Evolutionary conservation across 2,888 invertebrate genomes (phyloP), one percentile per base, ranked within the genome.

Genomic region (Formica aserva): DNA sequence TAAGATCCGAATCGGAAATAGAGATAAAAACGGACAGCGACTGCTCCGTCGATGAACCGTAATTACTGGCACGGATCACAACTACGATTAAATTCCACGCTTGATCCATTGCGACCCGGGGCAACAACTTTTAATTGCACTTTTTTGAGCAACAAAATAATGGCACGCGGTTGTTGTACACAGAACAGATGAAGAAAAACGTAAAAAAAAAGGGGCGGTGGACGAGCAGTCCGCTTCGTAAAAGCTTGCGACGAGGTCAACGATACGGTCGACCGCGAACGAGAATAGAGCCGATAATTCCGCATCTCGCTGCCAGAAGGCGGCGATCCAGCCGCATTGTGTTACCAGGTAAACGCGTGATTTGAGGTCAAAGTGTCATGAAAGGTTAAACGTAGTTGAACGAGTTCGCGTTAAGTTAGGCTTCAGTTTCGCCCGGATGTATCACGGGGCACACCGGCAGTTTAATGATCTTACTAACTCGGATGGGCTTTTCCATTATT

Each of bases 401-500:
- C 91, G 90, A 93, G 91, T 93, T 92, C 90, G 86, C 87, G 88
- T 90, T 92, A 90, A 92, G 91, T 92, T 92, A 88, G 88, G 92
- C 91, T 91, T 92, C 87, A 92, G 92, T 93, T 92, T 91, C 89
- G 89, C 84, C 86, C 85, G 85, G 52, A 72, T 89, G 52, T 63
- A 87, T 87, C 88, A 87, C 87, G 88, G 75, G 82, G 86, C 86
- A 86, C 86, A 85, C 84, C 80, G 86, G 85, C 88, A 92, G 91
- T 92, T 94, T 93, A 93, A 93, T 93, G 92, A 93, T 94, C 92
- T 93, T 91, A 90, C 92, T 92, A 93, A 93, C 92, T 93, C 92
- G 89, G 86, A 87, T 89, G 87, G 90, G 92, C 92, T 93, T 92
- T 93, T 93, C 91, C 92, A 92, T 93, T 93, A 94, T 93, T 92